Percentiles rank a stretch among this genome's conserved stretches.
These are phyloP conservation scores for Cremastobaeus sp. DNA, from an alignment of 2,888 invertebrate genomes.

Conservation along the genomic window DNA sequence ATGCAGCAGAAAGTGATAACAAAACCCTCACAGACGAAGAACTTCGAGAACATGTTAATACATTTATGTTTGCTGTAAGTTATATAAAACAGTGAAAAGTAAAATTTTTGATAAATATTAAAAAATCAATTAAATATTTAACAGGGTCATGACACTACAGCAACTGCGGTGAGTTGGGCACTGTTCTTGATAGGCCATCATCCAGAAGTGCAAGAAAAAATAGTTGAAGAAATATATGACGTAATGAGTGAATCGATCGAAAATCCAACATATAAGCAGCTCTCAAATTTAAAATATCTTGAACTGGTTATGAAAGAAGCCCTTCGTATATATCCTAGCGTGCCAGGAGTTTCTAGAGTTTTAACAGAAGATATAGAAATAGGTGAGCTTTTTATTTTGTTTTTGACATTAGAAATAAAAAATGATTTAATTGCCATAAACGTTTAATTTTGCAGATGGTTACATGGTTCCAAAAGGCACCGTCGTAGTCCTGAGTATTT, in stretches of 20 bases:
- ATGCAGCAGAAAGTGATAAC: conserved; percentile 81
- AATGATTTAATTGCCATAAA: not conserved
- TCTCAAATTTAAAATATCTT: conserved; percentile 79
- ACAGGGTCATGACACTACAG: conserved; percentile 80
- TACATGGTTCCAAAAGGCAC: conserved; percentile 77
- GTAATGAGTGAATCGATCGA: conserved; percentile 73
- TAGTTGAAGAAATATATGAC: conserved; percentile 77
- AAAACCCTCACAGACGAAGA: conserved; percentile 81
- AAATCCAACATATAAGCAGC: conserved; percentile 70
- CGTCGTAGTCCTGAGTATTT: conserved; percentile 74
- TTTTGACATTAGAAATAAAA: conserved; percentile 11
- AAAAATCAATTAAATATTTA: not conserved
- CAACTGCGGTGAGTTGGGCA: conserved; percentile 79
- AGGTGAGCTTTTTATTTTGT: conserved; percentile 66
- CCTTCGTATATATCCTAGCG: conserved; percentile 80
- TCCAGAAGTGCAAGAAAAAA: conserved; percentile 79
- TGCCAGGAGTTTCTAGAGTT: conserved; percentile 79
- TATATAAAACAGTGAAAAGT: no score
- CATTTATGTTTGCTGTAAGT: conserved; percentile 85
- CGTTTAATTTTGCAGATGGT: conserved; percentile 73
- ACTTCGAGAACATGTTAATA: conserved; percentile 85
- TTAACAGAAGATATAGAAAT: conserved; percentile 78
- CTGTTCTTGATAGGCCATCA: conserved; percentile 79
- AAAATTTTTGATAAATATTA: conserved; percentile 62
- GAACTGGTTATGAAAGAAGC: conserved; percentile 82